Conservation (phyloP, 2,113 vertebrate genomes). For the Plectropomus leopardus region DNA sequence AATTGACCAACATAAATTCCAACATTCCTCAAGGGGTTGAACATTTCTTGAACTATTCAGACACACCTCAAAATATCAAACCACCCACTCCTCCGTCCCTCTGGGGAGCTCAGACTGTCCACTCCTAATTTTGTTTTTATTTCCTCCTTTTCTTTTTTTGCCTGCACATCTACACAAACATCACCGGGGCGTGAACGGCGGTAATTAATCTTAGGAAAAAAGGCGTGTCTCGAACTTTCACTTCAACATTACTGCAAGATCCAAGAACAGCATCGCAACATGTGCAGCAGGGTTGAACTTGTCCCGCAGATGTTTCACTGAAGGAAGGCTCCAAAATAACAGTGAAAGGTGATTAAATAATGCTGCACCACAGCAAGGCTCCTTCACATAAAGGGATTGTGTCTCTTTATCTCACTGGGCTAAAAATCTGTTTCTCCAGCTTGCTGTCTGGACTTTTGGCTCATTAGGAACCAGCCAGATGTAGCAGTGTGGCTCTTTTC, state of each 20-base stretch:
- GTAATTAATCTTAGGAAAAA: constrained; percentile 8
- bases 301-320: constrained; percentile 40
- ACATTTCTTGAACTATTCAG: constrained; percentile 15
- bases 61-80: constrained; percentile 54
- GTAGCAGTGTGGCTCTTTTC: constrained; percentile 41
- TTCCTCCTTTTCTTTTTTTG: constrained; percentile 7
- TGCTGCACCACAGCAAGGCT: background rate
- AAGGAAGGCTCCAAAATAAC: constrained; percentile 27
- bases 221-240: background rate
- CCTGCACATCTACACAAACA: constrained; percentile 8
- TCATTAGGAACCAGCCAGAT: constrained; percentile 55
- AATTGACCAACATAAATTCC: background rate
- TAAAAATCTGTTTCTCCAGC: constrained; percentile 30
- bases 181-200: background rate
- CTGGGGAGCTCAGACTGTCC: constrained; percentile 1
- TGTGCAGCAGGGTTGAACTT: constrained; percentile 41
- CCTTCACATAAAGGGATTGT: background rate
- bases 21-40: background rate
- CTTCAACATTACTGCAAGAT: constrained; percentile 37
- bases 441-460: constrained; percentile 23
- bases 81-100: constrained; percentile 18
- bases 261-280: constrained; percentile 54
- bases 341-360: constrained; percentile 9
- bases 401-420: background rate
- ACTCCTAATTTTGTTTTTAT: constrained; percentile 35